Base-by-base conservation (phyloP, 2,113 vertebrate species). In the Grallaria varia region DNA sequence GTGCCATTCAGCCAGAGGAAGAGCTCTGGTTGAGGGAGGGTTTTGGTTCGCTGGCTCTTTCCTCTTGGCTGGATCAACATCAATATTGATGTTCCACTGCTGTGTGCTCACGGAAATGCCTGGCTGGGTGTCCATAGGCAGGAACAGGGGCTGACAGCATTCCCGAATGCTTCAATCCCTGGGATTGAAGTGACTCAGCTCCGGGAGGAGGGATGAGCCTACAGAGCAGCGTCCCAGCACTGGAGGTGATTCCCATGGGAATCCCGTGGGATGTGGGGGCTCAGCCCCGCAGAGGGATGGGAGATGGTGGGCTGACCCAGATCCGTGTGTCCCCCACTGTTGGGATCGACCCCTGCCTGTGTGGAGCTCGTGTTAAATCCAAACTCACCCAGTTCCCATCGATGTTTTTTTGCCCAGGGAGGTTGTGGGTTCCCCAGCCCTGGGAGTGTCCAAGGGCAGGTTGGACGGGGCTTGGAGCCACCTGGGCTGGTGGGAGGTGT, bases 251-350 rank as follows among this genome's bases (percentile, higher is more conserved):
- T n/a, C 45, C 53, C 4, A 3, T 7, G 35, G 31, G 22, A 44
- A 8, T 37, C 35, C 28, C 5, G 22, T 14, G 30, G 59, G 47
- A 52, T 52, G 75, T 16, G 35, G 5, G 18, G 28, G 25, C 31
- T 66, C 53, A 3, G 14, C 24, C 35, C 3, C 3, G 8, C 12
- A 10, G 12, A 5, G 3, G 58, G 42, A 15, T 6, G 1, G 55
- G 20, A 14, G 39, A 19, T 0, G 2, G 10, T 2, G 19, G 44
- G 14, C 13, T 8, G 9, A 21, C 66, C 53, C 75, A 22, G 62
- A 12, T 1, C 11, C 6, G 0, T 5, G 3, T 4, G 3, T 4
- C 18, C 22, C 27, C 21, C 31, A 2, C 40, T 9, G 25, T 7
- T 6, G 22, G 27, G 28, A 8, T 35, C 44, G 3, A 14, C 10